These are phyloP conservation scores for Caenorhabditis doughertyi DNA, from an alignment of 2,888 invertebrate species.

Conservation along the genomic window DNA sequence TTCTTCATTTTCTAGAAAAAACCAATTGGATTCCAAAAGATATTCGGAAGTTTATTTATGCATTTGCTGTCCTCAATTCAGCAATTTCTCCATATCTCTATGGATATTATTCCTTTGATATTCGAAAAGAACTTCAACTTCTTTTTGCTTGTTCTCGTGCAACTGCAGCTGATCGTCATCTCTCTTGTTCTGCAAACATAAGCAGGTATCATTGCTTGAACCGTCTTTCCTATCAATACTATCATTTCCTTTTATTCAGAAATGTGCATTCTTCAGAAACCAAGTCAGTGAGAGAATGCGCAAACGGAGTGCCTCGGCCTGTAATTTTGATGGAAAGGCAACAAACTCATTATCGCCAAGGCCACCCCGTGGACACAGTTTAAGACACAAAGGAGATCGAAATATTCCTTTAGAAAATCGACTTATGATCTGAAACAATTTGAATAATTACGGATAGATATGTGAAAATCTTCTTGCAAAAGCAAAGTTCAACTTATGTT, in stretches of 20 bases:
- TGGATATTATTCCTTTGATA: constrained; percentile 85
- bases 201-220: constrained; percentile 28
- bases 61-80: constrained; percentile 96
- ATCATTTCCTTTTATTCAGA: constrained; percentile 42
- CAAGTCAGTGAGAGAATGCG: constrained; percentile 65
- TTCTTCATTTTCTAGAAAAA: constrained; percentile 77
- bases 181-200: constrained; percentile 68
- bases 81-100: constrained; percentile 97
- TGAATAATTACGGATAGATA: constrained; percentile 3
- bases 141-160: constrained; percentile 68
- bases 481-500: too few relatives aligned
- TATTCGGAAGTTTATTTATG: constrained; percentile 86
- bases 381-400: constrained; percentile 52
- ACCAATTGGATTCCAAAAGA: constrained; percentile 74
- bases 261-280: constrained; percentile 61
- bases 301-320: constrained; percentile 70
- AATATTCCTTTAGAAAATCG: constrained; percentile 24
- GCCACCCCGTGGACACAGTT: constrained; percentile 59
- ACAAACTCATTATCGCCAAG: constrained; percentile 33
- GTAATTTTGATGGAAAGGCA: constrained; percentile 56
- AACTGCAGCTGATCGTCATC: constrained; percentile 68
- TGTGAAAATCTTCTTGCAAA: not conserved
- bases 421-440: constrained; percentile 27
- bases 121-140: constrained; percentile 70
- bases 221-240: constrained; percentile 33